phyloP scores from a whole-genome alignment of 2,797 vertebrate genomes.

The Choloepus didactylus region DNA sequence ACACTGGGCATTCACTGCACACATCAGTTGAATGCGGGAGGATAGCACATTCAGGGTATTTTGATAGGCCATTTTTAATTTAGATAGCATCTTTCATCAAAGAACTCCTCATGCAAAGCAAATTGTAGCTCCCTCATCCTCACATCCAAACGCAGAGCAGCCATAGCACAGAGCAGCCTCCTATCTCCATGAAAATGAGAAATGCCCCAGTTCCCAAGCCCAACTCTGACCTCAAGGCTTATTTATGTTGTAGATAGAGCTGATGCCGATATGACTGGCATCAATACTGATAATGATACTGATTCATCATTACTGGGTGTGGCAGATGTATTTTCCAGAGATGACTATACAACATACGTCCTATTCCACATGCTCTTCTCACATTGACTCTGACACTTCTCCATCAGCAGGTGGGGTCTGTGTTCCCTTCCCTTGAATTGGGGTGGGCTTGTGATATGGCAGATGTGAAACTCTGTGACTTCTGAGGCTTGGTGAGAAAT shows the following conservation, averaged over 20 bases:
- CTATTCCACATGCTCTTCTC: background rate
- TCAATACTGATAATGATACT: background rate
- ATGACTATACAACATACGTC: background rate
- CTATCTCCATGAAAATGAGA: background rate
- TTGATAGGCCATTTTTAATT: background rate
- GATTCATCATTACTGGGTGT: background rate
- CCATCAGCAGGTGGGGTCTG: background rate
- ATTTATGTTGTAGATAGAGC: background rate
- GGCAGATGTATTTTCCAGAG: slow-evolving; percentile 2
- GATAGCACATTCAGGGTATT: background rate
- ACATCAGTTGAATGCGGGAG: background rate
- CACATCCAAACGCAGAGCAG: background rate
- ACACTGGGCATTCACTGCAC: background rate
- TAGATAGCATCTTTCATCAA: background rate
- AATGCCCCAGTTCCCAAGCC: background rate
- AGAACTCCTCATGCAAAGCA: background rate
- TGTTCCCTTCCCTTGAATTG: background rate
- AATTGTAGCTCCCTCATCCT: background rate
- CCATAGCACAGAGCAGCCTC: background rate
- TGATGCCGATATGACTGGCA: background rate
- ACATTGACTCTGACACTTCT: background rate
- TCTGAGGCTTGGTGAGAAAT: background rate
- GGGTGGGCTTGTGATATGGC: background rate
- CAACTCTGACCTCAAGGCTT: background rate
- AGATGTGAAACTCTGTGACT: background rate